Base-by-base conservation (phyloP, 1,140 invertebrate species). In the Ips nitidus region DNA sequence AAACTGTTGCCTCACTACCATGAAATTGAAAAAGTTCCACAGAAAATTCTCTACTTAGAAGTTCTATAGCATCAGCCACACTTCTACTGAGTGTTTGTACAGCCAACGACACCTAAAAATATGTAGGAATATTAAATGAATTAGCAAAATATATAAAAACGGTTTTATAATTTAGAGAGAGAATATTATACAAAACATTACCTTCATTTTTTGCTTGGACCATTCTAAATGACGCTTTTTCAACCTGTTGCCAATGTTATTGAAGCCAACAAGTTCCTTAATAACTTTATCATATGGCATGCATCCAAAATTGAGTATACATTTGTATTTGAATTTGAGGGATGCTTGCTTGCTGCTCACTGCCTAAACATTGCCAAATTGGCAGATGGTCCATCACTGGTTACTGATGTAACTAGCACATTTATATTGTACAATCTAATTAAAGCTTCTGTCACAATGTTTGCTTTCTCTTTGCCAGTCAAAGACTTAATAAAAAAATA, bases 401-500 rank as follows among this genome's bases (percentile, higher is more conserved):
- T 74, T 41, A 75, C 43, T 43, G 71, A 74, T 59, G 68, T 56
- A 22, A 75, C 52, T 39, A 55, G 22, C 4, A 72, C 62, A 8
- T 65, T 66, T 41, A 67, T 55, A 6, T 76, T 66, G 41, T 70
- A n/a, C 45, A 73, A 38, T 47, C 50, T 55, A 52, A 60, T 58
- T 43, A 74, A 57, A 56, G 58, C 59, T 69, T 71, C 56, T 42
- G 71, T 71, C 40, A 74, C 62, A 41, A 67, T 36, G 42, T 70
- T 72, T 2, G 64, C 73, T 52, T 67, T 70, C 57, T 72, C 71
- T 6, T 22, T 4, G 22, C 39, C 71, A 7, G 57, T 74, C 36
- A 76, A 36, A 39, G 62, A 56, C 38, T 71, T 58, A 22, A 70
- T 73, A 42, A 75, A 71, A 69, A 71, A 77, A 60, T 75, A 77